These are phyloP conservation scores for Paracanthobrama guichenoti DNA, from an alignment of 2,113 vertebrate species.

Conservation along the genomic window DNA sequence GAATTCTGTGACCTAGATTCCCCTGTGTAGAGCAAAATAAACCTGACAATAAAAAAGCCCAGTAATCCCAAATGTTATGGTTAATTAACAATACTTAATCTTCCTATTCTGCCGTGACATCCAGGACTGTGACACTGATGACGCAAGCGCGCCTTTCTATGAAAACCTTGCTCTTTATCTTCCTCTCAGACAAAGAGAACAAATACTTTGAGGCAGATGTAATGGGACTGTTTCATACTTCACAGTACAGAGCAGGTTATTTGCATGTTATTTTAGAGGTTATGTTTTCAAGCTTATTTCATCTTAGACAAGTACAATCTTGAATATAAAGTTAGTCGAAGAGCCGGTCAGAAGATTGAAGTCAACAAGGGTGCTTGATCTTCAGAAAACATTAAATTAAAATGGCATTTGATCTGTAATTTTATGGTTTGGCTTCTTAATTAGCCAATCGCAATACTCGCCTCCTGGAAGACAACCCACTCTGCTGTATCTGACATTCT, in stretches of 20 bases:
- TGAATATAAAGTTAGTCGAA: not conserved
- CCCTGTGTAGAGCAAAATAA: constrained; percentile 11
- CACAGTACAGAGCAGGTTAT: not conserved
- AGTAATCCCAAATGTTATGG: not conserved
- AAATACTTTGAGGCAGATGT: not conserved
- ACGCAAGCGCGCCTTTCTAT: not conserved
- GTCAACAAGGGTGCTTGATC: not conserved
- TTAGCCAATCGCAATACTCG: constrained; percentile 65
- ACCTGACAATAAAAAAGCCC: constrained; percentile 43
- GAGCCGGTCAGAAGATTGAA: not conserved
- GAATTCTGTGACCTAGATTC: constrained; percentile 35
- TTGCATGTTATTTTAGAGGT: not conserved
- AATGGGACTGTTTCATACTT: not conserved
- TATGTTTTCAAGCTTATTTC: not conserved
- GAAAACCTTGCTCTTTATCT: not conserved
- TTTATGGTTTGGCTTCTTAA: constrained; percentile 60
- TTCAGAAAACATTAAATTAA: constrained; percentile 54
- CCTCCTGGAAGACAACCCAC: constrained; percentile 50
- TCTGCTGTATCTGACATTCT: constrained; percentile 48
- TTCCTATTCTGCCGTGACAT: not conserved
- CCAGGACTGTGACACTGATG: constrained; percentile 19
- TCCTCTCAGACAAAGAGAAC: not conserved
- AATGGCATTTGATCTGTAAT: constrained; percentile 61
- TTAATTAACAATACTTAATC: constrained; percentile 54
- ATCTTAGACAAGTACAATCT: not conserved